A percentile compares a stretch with the other conserved stretches of the same genome.
Evolutionary conservation across 2,113 vertebrate species (phyloP).

Genomic region (Platysternon megacephalum): DNA sequence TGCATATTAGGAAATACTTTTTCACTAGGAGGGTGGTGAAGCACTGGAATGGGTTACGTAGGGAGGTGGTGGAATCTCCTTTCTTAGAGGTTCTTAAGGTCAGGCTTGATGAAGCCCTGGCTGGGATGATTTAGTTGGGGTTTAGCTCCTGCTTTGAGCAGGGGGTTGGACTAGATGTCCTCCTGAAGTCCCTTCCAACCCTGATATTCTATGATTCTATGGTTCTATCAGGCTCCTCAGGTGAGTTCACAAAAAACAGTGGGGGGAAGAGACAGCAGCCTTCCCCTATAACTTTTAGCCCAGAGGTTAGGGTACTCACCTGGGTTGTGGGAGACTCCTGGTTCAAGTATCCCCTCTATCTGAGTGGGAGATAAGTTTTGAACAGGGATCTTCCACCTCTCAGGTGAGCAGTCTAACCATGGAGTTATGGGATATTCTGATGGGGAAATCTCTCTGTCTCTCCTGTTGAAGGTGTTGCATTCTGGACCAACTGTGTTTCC

Average conservation of each 20-base stretch:
- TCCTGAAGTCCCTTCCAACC: too few relatives aligned
- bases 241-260: neutral
- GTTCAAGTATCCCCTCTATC: neutral
- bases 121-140: too few relatives aligned
- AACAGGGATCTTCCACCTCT: neutral
- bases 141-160: too few relatives aligned
- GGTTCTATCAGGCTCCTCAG: neutral
- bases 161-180: too few relatives aligned
- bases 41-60: too few relatives aligned
- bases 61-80: too few relatives aligned
- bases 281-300: neutral
- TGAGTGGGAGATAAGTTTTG: neutral
- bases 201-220: too few relatives aligned
- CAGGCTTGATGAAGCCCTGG: too few relatives aligned
- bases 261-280: neutral
- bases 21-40: too few relatives aligned
- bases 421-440: neutral
- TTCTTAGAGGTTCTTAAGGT: too few relatives aligned
- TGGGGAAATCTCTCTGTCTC: neutral
- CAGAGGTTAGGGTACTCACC: neutral
- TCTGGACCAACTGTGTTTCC: neutral
- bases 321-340: neutral
- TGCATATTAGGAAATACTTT: too few relatives aligned
- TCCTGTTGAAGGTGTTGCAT: neutral
- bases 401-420: neutral